Base-by-base conservation (phyloP, 2,797 vertebrate species). In the Diplodus puntazzo region DNA sequence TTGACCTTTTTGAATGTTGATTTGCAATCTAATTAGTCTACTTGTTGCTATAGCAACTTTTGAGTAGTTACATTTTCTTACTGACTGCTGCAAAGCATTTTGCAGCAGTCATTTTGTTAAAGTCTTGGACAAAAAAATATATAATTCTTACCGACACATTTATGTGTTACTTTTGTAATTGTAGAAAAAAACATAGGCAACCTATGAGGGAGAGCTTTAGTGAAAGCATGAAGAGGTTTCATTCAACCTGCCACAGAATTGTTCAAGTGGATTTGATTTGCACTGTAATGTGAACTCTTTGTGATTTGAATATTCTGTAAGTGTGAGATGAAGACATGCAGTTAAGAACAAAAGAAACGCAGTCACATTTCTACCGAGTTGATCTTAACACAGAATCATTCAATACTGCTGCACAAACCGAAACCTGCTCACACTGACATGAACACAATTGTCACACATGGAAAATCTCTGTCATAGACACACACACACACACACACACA, bases 21-120 rank as follows among this genome's bases (percentile, higher is more conserved):
- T 54, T 59, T 59, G 23, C 58, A 53, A 27, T n/a, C 17, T 54
- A 69, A 71, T 68, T 43, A 52, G 48, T 45, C 4, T 42, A 57
- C 59, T 54, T 60, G 63, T 75, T 78, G 59, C 50, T 50, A 46
- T 74, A 25, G 25, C 45, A 59, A 81, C 58, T 9, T 52, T 17
- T 30, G 3, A 30, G n/a, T 18, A 46, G 55, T 20, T 21, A 30
- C 21, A 34, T 46, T 43, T 23, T 16, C 27, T 53, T n/a, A 34
- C 23, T 49, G 43, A 39, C 49, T 39, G 49, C 62, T 49, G 61
- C 16, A 66, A 39, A 52, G 21, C 1, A 13, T 18, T 34, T 34
- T 18, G 39, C 14, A 14, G 42, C 34, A 9, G n/a, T 53, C 13
- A 13, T 30, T 60, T 60, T 60, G 2, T 20, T 64, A 18, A 14